Evolutionary conservation across 2,888 invertebrate genomes (phyloP), one percentile per base, ranked within the genome.

Genomic region (Acleris literana): DNA sequence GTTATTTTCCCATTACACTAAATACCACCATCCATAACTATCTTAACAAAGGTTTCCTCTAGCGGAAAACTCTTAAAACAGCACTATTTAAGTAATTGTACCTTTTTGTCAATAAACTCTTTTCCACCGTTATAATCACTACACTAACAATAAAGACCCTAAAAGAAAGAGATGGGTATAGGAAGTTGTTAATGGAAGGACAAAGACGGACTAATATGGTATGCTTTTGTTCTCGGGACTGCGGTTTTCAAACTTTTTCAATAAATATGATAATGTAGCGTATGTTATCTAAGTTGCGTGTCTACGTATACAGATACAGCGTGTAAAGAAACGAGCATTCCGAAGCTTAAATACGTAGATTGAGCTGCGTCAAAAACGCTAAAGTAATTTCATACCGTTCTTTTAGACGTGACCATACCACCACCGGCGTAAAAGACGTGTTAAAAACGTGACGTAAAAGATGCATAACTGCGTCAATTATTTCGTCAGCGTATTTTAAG

Each of bases 31-130:
- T 44, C 5, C 44, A 44, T 44, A 16, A 2, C n/a, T 6, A 44
- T 54, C 13, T n/a, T 25, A 49, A 65, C 60, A 61, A 60, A 44
- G 44, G 55, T 46, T 52, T 65, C 3, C 51, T 56, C 56, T 25
- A 61, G 13, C 44, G 60, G 60, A 56, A 61, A 65, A 61, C 51
- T 44, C 51, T n/a, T 33, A 39, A 55, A 65, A 60, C 60, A 25
- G 44, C 2, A 48, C 49, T 29, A 60, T 64, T 66, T 62, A 52
- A 66, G 57, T 66, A 66, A 65, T 66, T 62, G 46, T 66, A 46
- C 66, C 62, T 57, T 57, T 62, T 57, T 53, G 61, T 43, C 56
- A 56, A 39, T 25, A 66, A 51, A 51, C 29, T 56, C 56, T 61
- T 29, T 52, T 22, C 54, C 44, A 56, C 66, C 62, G 66, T 62